Base-by-base conservation (phyloP, 2,888 invertebrate species). In the Biston betularia region DNA sequence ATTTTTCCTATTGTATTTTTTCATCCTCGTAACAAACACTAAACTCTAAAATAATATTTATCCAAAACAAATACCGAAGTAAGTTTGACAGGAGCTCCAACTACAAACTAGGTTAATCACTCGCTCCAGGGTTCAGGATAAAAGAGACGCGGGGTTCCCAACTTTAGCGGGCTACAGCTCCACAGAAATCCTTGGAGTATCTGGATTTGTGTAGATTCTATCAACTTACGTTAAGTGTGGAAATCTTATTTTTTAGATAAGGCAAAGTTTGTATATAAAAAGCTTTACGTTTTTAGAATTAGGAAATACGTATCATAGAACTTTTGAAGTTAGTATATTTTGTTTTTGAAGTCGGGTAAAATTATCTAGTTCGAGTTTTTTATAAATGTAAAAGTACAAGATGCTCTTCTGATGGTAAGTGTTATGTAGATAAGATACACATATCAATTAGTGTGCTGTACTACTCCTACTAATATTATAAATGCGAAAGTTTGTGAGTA, bases 21-120 rank as follows among this genome's bases (percentile, higher is more conserved):
- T 6, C 11, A 0, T 38, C 38, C 33, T 46, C 35, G 53, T 38
- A 38, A 6, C 52, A 53, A 53, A 57, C 38, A 38, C 54, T 44
- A 48, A 54, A 65, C 60, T 61, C 14, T 46, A 56, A 40, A 66
- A 57, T 42, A 46, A 53, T 66, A 66, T 66, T 57, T 57, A 66
- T 55, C 44, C 55, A 49, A 55, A 61, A 42, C 57, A 61, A 76
- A 78, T 78, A 24, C 3, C 24, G 1, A 75, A 74, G 65, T 57
- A 68, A 74, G 71, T 76, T 79, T 76, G 73, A 75, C 78, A 78
- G 74, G 69, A 60, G 68, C 72, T 65, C 68, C 71, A 72, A 77
- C 75, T 75, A 75, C 71, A 60, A 75, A 78, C 74, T 78, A 74
- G 77, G 79, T 77, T 76, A 75, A 72, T 70, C 71, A 70, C 68